Conservation (phyloP, 2,888 invertebrate species). For the Sisyra nigra region DNA sequence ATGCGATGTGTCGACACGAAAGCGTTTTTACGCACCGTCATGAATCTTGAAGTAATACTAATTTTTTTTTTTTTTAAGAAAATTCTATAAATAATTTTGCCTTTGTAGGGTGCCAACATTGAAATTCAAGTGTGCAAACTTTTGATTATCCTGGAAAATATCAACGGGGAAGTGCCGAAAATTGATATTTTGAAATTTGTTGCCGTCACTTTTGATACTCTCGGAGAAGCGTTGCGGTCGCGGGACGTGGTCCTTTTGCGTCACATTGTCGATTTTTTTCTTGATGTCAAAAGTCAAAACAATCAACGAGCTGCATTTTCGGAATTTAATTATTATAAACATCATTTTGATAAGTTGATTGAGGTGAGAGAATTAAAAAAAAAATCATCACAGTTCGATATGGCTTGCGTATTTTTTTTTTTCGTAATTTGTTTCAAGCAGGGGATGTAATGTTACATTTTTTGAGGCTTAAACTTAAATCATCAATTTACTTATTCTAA, state of each 20-base stretch:
- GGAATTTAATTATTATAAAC: conserved; percentile 20
- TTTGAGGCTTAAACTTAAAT: not conserved
- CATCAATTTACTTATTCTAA: too few species aligned
- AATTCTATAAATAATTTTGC: not conserved
- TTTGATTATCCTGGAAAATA: conserved; percentile 33
- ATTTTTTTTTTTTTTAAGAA: not conserved
- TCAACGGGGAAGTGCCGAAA: conserved; percentile 31
- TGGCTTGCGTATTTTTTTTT: not conserved
- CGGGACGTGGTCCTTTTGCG: conserved; percentile 29
- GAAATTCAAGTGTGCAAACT: conserved; percentile 37
- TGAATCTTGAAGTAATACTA: conserved; percentile 37
- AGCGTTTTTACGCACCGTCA: conserved; percentile 42
- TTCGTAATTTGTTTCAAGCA: not conserved
- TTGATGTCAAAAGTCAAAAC: conserved; percentile 29
- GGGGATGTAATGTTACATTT: not conserved
- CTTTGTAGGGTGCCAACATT: conserved; percentile 23
- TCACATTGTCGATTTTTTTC: conserved; percentile 36
- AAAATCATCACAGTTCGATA: not conserved
- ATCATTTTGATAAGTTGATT: conserved; percentile 25
- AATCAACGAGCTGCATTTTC: conserved; percentile 13
- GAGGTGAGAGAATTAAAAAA: conserved; percentile 15
- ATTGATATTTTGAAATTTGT: conserved; percentile 30
- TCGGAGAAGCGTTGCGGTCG: conserved; percentile 28
- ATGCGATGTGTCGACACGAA: conserved; percentile 56
- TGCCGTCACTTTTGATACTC: conserved; percentile 29